Evolutionary conservation across 2,797 vertebrate genomes (phyloP).

Genomic region (Tolypeutes matacus): DNA sequence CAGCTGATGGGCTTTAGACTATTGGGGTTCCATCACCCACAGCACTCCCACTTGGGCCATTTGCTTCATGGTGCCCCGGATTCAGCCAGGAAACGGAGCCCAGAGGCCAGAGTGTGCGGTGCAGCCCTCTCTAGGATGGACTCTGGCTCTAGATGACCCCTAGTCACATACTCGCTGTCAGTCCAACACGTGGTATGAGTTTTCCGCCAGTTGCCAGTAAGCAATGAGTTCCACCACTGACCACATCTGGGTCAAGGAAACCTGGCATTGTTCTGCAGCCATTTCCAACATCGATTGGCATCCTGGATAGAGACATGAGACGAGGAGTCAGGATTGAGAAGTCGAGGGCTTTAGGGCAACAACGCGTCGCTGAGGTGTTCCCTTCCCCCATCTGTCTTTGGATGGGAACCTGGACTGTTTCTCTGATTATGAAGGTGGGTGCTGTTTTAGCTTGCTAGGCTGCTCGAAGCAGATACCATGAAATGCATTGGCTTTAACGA

Average conservation of each 20-base stretch:
- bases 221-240: not conserved
- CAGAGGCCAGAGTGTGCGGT: not conserved
- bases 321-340: not conserved
- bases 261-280: too few species aligned
- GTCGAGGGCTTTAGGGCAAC: not conserved
- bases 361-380: fast-evolving
- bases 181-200: fast-evolving
- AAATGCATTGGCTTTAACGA: too few species aligned
- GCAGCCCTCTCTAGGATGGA: not conserved
- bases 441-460: too few species aligned
- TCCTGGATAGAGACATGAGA: not conserved
- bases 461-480: too few species aligned
- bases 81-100: not conserved
- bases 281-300: not conserved
- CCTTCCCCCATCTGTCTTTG: not conserved
- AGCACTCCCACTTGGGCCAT: not conserved
- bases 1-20: not conserved
- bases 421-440: not conserved
- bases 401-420: not conserved
- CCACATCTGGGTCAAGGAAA: not conserved
- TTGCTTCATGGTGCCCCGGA: not conserved
- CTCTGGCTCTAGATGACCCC: not conserved
- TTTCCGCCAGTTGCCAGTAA: not conserved
- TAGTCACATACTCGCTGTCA: not conserved
- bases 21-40: fast-evolving